Evolutionary conservation across 2,113 vertebrate genomes (phyloP).

Genomic region (Muntiacus reevesi): DNA sequence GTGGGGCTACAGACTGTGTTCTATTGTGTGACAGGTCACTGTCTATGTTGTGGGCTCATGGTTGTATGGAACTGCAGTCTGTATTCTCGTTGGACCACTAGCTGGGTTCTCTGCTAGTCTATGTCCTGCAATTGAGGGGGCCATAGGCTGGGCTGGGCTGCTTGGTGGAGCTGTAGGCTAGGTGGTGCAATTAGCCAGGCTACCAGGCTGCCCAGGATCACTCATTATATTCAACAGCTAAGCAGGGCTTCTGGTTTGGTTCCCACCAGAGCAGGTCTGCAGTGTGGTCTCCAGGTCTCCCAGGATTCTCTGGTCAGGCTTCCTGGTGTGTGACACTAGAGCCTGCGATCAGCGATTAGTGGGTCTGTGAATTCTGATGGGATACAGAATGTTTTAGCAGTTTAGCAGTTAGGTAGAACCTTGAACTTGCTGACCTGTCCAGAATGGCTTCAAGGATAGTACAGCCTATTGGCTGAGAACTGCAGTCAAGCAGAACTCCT

Average conservation of each 20-base stretch:
- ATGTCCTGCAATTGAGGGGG: not conserved
- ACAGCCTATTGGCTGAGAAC: not conserved
- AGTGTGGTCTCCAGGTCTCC: not conserved
- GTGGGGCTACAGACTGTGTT: not conserved
- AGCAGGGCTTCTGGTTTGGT: not conserved
- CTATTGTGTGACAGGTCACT: not conserved
- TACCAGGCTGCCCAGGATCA: not conserved
- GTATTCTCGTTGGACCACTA: not conserved
- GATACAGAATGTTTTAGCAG: not conserved
- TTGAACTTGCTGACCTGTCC: not conserved
- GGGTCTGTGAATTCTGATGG: not conserved
- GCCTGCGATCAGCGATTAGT: not conserved
- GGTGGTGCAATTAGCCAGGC: not conserved
- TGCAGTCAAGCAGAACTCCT: not conserved
- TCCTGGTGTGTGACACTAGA: not conserved
- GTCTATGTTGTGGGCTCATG: not conserved
- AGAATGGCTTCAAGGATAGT: not conserved
- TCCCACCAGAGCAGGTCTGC: not conserved
- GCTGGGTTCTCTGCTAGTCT: not conserved
- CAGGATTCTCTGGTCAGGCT: not conserved
- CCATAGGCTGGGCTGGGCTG: not conserved
- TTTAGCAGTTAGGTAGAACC: not conserved
- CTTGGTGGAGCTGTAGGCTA: not conserved
- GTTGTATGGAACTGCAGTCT: not conserved
- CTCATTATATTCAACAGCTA: not conserved